Conservation (phyloP, 2,113 vertebrate species). For the Asarcornis scutulata region DNA sequence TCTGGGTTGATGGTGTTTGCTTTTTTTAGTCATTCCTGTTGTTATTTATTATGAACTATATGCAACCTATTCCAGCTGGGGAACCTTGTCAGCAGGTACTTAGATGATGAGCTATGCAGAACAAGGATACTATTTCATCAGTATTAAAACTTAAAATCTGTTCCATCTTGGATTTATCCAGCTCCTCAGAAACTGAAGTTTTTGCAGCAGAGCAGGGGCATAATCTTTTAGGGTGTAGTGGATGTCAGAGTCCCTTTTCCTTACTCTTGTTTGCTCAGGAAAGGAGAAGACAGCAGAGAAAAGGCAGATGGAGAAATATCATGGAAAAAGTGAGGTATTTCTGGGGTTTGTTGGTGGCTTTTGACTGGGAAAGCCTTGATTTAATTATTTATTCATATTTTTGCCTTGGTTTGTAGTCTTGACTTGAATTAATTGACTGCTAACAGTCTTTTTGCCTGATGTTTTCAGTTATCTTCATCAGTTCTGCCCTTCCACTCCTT, state of each 20-base stretch:
- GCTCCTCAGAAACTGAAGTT: conserved; percentile 11
- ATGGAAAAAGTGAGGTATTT: not conserved
- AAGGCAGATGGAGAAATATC: not conserved
- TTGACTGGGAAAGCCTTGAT: not conserved
- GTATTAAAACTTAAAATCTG: not conserved
- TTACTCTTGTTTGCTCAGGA: not conserved
- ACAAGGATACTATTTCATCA: conserved; percentile 48
- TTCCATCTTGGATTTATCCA: not conserved
- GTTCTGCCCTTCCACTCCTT: not conserved
- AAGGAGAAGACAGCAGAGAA: not conserved
- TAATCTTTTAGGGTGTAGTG: not conserved
- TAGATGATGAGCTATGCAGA: conserved; percentile 21
- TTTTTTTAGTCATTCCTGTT: not conserved
- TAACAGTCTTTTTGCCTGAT: not conserved
- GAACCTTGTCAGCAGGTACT: conserved; percentile 31
- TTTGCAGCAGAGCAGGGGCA: fast-evolving
- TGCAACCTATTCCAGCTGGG: not conserved
- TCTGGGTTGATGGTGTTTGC: not conserved
- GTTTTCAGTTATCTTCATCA: not conserved
- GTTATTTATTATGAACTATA: not conserved
- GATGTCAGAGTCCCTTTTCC: not conserved
- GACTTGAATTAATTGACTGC: not conserved
- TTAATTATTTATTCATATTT: not conserved
- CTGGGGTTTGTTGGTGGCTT: not conserved
- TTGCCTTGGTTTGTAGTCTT: not conserved